Conservation (phyloP, 2,113 vertebrate species). For the Petroica traversi region DNA sequence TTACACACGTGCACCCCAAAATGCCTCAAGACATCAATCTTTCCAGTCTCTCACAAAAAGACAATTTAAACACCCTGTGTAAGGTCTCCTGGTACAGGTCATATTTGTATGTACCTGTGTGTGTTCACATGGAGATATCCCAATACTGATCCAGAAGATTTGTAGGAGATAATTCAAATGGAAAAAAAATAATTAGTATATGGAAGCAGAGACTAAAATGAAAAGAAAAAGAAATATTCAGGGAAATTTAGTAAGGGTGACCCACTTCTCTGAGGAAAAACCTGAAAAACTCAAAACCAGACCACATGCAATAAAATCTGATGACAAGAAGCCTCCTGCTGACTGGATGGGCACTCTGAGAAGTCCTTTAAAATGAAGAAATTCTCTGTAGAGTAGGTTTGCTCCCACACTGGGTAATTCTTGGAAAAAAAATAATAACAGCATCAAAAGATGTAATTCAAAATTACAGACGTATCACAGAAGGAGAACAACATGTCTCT, state of each 20-base stretch:
- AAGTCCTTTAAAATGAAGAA: neutral
- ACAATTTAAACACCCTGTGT: neutral
- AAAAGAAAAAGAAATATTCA: neutral
- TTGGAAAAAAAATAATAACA: neutral
- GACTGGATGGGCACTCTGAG: neutral
- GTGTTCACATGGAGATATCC: neutral
- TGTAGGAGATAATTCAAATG: neutral
- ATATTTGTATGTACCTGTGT: accelerated
- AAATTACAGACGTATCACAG: neutral
- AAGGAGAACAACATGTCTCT: neutral
- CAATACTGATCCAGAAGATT: neutral
- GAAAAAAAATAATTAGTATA: neutral
- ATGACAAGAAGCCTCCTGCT: neutral
- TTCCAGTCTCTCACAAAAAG: neutral
- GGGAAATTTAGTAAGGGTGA: neutral
- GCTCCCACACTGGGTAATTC: neutral
- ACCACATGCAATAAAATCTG: neutral
- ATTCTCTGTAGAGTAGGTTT: neutral
- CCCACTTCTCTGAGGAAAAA: neutral
- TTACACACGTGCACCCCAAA: accelerated
- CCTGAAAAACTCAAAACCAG: neutral
- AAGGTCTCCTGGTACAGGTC: neutral
- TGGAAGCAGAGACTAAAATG: neutral
- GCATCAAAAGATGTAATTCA: neutral
- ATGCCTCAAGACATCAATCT: neutral